Evolutionary conservation across 2,797 vertebrate species (phyloP).

Genomic region (Chelidonichthys spinosus): DNA sequence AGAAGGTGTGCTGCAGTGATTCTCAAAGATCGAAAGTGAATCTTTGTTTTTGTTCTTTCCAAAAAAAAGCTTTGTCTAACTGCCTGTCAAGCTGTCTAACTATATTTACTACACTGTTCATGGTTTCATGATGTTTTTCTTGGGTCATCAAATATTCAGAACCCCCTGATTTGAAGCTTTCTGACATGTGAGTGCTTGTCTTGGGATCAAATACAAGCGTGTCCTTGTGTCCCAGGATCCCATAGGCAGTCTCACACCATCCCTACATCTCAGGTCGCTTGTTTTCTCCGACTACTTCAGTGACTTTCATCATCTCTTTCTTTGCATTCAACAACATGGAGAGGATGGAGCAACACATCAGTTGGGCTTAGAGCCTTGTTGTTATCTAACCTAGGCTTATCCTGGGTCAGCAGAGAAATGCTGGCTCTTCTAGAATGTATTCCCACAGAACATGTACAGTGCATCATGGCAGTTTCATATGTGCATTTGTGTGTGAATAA

Average conservation of each 20-base stretch:
- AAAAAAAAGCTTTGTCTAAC: background rate
- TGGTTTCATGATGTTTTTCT: constrained; percentile 8
- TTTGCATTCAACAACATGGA: background rate
- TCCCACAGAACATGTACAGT: background rate
- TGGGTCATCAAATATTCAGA: constrained; percentile 28
- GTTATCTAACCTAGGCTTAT: background rate
- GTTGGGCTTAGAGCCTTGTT: background rate
- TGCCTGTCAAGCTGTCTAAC: background rate
- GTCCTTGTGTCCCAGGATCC: constrained; percentile 5
- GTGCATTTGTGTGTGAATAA: constrained; percentile 12
- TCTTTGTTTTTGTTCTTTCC: background rate
- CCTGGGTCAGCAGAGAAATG: constrained; percentile 1
- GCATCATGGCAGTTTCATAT: background rate
- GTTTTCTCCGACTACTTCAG: background rate
- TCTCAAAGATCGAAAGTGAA: background rate
- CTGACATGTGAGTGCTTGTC: constrained; percentile 7
- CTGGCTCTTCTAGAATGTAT: background rate
- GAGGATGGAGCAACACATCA: background rate
- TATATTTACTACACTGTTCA: background rate
- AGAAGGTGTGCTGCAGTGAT: background rate
- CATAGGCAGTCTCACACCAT: background rate
- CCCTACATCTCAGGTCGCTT: background rate
- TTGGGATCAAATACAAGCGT: constrained; percentile 18
- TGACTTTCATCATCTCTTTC: background rate
- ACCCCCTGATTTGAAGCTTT: background rate